These are phyloP conservation scores for Neomonachus schauinslandi DNA, from an alignment of 2,113 vertebrate species.

Conservation along the genomic window DNA sequence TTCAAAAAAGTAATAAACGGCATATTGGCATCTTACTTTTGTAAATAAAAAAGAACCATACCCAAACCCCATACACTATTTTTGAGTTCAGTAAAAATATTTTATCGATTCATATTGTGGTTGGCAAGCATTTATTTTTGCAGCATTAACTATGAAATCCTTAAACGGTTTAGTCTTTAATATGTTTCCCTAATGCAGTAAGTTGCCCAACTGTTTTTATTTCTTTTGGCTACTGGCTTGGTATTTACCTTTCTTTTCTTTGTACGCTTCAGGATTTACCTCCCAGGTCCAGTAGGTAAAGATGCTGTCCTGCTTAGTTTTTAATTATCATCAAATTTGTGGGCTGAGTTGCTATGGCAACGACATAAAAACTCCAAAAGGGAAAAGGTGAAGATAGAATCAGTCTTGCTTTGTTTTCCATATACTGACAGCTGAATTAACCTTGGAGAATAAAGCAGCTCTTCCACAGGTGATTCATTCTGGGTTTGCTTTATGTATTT, in stretches of 20 bases:
- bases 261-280: background rate
- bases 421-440: background rate
- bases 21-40: background rate
- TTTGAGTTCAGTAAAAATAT: background rate
- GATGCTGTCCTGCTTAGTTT: constrained; percentile 41
- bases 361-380: constrained; percentile 27
- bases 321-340: constrained; percentile 17
- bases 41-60: background rate
- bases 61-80: background rate
- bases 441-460: background rate
- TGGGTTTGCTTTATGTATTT: background rate
- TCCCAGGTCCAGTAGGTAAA: background rate
- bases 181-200: background rate
- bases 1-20: background rate
- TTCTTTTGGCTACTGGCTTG: constrained; percentile 10
- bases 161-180: background rate
- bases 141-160: background rate
- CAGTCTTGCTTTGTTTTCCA: background rate
- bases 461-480: background rate
- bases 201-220: background rate
- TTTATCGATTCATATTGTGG: background rate
- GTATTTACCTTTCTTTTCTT: constrained; percentile 34
- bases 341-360: constrained; percentile 69
- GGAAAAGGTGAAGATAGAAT: background rate
- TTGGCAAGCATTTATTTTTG: background rate